Conservation (phyloP, 1,140 invertebrate species). For the Hycleus cichorii region DNA sequence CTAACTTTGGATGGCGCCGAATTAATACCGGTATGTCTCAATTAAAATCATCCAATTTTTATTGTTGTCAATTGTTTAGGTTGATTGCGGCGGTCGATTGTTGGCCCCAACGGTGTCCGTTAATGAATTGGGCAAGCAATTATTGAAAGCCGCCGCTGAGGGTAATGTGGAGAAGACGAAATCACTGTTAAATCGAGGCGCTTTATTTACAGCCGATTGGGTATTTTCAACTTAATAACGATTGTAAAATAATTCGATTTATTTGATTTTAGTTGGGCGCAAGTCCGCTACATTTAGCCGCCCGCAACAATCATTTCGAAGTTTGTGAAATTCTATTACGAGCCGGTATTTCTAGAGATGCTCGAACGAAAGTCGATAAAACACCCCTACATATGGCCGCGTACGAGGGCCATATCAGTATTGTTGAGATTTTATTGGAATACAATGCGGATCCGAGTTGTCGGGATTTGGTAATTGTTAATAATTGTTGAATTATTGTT, state of each 20-base stretch:
- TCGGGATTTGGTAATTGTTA: conserved; percentile 68
- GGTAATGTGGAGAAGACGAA: conserved; percentile 71
- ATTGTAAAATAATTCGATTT: background rate
- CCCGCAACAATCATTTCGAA: conserved; percentile 72
- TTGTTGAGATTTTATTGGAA: conserved; percentile 69
- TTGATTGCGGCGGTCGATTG: conserved; percentile 17
- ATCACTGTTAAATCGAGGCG: conserved; percentile 75
- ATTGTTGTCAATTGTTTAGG: conserved; percentile 21
- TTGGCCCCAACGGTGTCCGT: conserved; percentile 19
- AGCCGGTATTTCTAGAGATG: conserved; percentile 80
- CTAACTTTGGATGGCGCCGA: conserved; percentile 13
- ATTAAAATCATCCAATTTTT: conserved; percentile 3
- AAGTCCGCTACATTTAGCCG: conserved; percentile 80
- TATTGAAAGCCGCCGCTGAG: conserved; percentile 68
- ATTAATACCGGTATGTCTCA: conserved; percentile 27
- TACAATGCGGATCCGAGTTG: conserved; percentile 70
- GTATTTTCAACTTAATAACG: conserved; percentile 42
- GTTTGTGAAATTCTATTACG: conserved; percentile 75
- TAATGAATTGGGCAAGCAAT: conserved; percentile 69
- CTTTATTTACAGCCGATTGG: conserved; percentile 90
- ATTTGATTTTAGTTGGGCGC: conserved; percentile 64
- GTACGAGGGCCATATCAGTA: conserved; percentile 73
- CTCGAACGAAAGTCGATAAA: conserved; percentile 85
- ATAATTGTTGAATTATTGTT: conserved; percentile 3
- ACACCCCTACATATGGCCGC: conserved; percentile 84